These are phyloP conservation scores for Trematomus loennbergii DNA, from an alignment of 2,113 vertebrate species.

Conservation along the genomic window DNA sequence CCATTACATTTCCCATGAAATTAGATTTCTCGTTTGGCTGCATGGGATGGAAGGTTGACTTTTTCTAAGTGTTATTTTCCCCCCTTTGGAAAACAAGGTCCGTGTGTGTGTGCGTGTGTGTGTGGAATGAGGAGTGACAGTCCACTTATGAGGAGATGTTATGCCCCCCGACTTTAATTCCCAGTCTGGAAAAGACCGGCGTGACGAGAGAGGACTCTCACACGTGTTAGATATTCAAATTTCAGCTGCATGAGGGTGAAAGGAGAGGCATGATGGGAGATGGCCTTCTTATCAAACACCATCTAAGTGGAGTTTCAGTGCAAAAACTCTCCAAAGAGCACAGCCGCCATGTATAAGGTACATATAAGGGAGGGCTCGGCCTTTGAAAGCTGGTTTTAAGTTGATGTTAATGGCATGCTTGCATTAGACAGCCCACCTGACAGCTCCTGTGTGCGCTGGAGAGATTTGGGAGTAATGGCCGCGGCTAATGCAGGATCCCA, in stretches of 20 bases:
- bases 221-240: slow-evolving; percentile 49
- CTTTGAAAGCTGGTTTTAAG: slow-evolving; percentile 5
- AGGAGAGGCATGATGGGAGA: not conserved
- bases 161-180: slow-evolving; percentile 69
- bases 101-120: slow-evolving; percentile 2
- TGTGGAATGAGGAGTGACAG: slow-evolving; percentile 68
- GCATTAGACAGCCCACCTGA: slow-evolving; percentile 9
- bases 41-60: slow-evolving; percentile 36
- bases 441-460: slow-evolving; percentile 19
- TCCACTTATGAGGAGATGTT: slow-evolving; percentile 69
- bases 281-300: slow-evolving; percentile 13
- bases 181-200: slow-evolving; percentile 25
- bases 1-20: slow-evolving; percentile 78
- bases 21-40: slow-evolving; percentile 71
- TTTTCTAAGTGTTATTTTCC: slow-evolving; percentile 14
- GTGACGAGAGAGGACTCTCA: slow-evolving; percentile 38
- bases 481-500: slow-evolving; percentile 33
- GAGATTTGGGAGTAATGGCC: slow-evolving; percentile 27
- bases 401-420: slow-evolving; percentile 22
- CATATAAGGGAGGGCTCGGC: not conserved
- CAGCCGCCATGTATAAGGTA: not conserved
- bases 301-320: not conserved
- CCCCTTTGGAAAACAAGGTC: slow-evolving; percentile 14
- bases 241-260: not conserved
- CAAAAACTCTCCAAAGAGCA: not conserved